A percentile compares a stretch with the other conserved stretches of the same genome.
Evolutionary conservation across 2,888 invertebrate genomes (phyloP).

Genomic region (Rutpela maculata): DNA sequence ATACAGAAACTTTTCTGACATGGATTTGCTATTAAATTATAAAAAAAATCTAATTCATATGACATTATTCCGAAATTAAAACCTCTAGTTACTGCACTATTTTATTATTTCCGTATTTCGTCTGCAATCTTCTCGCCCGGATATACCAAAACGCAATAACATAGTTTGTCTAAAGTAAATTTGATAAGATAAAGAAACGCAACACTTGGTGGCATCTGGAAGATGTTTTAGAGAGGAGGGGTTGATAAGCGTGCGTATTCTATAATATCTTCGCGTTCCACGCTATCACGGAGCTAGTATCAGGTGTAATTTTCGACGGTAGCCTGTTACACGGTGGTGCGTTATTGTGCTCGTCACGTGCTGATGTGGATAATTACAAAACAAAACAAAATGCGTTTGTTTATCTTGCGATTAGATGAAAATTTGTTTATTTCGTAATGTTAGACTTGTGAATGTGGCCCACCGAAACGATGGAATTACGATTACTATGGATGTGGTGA

Average conservation of each 20-base stretch:
- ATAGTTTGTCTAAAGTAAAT: slow-evolving; percentile 56
- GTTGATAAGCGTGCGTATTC: slow-evolving; percentile 66
- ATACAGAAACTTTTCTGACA: too few species aligned
- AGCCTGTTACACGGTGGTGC: slow-evolving; percentile 32
- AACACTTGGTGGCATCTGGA: slow-evolving; percentile 59
- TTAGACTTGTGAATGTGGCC: not conserved
- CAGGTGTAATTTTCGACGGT: slow-evolving; percentile 56
- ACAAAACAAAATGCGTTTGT: slow-evolving; percentile 17
- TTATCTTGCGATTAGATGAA: slow-evolving; percentile 23
- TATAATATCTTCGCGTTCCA: slow-evolving; percentile 49
- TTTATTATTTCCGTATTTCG: not conserved
- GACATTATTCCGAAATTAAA: too few species aligned
- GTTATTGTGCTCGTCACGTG: slow-evolving; percentile 49
- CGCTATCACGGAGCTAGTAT: slow-evolving; percentile 47
- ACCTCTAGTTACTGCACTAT: too few species aligned
- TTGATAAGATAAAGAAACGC: slow-evolving; percentile 59
- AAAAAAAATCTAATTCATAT: too few species aligned
- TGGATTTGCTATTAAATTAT: too few species aligned
- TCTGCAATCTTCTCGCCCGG: slow-evolving; percentile 4
- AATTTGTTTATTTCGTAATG: slow-evolving; percentile 25
- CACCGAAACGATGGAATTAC: slow-evolving; percentile 43
- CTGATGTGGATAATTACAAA: slow-evolving; percentile 37
- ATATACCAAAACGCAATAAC: slow-evolving; percentile 51
- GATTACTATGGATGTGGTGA: slow-evolving; percentile 57
- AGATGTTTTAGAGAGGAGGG: slow-evolving; percentile 52